Evolutionary conservation across 2,888 invertebrate genomes (phyloP).

Genomic region (Tethea ocularis): DNA sequence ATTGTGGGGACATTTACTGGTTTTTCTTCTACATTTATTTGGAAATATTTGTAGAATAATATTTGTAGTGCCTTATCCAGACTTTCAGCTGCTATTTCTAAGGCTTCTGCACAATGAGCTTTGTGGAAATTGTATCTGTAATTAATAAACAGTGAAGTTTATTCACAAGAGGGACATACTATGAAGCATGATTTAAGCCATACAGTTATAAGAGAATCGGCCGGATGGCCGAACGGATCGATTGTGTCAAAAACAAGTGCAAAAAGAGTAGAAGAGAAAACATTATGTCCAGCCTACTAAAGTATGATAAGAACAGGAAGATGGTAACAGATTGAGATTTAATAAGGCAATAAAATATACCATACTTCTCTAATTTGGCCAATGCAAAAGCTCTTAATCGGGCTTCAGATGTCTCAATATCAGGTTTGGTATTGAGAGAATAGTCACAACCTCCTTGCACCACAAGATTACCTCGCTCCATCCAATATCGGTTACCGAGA

Average conservation of each 20-base stretch:
- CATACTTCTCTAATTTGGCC: conserved; percentile 87
- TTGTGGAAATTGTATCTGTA: conserved; percentile 89
- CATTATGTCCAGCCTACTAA: too few relatives aligned
- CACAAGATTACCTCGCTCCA: conserved; percentile 89
- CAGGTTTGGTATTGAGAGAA: conserved; percentile 82
- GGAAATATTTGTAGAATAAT: conserved; percentile 88
- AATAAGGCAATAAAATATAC: conserved; percentile 8
- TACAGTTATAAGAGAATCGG: too few relatives aligned
- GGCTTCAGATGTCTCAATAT: conserved; percentile 84
- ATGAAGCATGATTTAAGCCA: too few relatives aligned
- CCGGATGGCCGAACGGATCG: too few relatives aligned
- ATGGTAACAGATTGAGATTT: too few relatives aligned
- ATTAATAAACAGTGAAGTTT: conserved; percentile 35
- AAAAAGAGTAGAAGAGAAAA: too few relatives aligned
- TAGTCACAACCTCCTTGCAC: conserved; percentile 89
- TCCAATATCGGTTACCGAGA: conserved; percentile 89
- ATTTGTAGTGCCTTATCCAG: conserved; percentile 89
- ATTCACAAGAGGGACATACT: too few relatives aligned
- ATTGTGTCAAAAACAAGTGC: too few relatives aligned
- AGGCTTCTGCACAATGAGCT: conserved; percentile 89
- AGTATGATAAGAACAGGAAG: too few relatives aligned
- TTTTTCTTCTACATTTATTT: conserved; percentile 65
- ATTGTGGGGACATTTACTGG: conserved; percentile 70
- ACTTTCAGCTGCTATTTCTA: conserved; percentile 86
- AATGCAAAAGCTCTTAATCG: conserved; percentile 88